phyloP scores from a whole-genome alignment of 2,888 invertebrate species.

The Drosophila rellima region DNA sequence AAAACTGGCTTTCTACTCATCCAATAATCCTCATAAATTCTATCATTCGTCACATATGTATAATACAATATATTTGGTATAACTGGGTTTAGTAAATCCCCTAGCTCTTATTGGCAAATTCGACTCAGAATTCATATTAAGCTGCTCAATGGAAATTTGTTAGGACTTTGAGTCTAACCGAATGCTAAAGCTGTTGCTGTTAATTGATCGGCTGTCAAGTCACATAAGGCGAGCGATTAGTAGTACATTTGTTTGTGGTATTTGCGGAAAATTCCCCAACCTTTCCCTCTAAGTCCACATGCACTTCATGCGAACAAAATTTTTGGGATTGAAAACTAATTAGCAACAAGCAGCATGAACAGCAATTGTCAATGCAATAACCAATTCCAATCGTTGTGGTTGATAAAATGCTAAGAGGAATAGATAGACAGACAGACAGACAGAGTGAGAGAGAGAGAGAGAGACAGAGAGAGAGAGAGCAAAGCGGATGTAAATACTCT shows the following conservation, averaged over 20 bases:
- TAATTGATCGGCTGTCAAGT: conserved; percentile 30
- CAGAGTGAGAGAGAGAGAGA: not conserved
- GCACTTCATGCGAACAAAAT: not conserved
- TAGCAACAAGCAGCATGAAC: conserved; percentile 46
- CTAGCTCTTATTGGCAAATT: not conserved
- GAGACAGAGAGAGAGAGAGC: not conserved
- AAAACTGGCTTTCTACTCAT: not conserved
- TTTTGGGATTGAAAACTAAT: conserved; percentile 55
- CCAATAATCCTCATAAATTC: not conserved
- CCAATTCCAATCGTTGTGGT: conserved; percentile 21
- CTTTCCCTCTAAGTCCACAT: not conserved
- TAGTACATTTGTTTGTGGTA: too few species aligned
- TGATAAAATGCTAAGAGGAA: conserved; percentile 1
- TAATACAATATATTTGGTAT: not conserved
- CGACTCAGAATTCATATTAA: not conserved
- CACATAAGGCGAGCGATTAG: conserved; percentile 37
- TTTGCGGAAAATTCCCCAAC: not conserved
- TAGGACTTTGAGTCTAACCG: not conserved
- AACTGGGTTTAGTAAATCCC: not conserved
- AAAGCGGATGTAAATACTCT: conserved; percentile 54
- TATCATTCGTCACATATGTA: not conserved
- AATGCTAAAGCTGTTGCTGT: not conserved
- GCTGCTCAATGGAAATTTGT: conserved; percentile 6
- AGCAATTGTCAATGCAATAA: conserved; percentile 30
- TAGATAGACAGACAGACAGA: not conserved